Conservation (phyloP, 2,113 vertebrate species). For the Corythornis madagascariensis region DNA sequence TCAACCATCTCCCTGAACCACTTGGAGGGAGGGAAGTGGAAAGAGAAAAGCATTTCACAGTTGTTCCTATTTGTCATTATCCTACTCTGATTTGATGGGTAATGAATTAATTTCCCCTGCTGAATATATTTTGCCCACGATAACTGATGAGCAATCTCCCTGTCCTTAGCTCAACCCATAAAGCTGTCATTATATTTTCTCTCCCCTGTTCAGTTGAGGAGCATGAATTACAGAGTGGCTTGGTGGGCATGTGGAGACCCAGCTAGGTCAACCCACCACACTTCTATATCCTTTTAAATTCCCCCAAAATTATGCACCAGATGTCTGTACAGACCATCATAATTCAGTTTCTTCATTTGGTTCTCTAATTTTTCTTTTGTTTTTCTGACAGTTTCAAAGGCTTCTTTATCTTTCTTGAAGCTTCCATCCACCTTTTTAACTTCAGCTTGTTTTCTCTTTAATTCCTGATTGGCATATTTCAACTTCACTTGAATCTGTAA, state of each 20-base stretch:
- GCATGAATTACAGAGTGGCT: fast-evolving
- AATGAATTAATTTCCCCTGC: background rate
- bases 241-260: background rate
- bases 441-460: slow-evolving; percentile 89
- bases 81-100: background rate
- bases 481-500: slow-evolving; percentile 91
- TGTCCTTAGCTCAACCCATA: fast-evolving
- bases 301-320: background rate
- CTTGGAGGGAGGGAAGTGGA: fast-evolving
- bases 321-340: slow-evolving; percentile 80
- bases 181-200: background rate
- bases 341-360: slow-evolving; percentile 85
- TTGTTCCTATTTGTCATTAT: background rate
- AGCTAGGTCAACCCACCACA: background rate
- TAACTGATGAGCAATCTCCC: background rate
- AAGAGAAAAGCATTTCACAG: background rate
- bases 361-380: slow-evolving; percentile 81
- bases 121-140: background rate
- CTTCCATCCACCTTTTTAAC: slow-evolving; percentile 89
- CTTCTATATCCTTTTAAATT: background rate
- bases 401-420: slow-evolving; percentile 86
- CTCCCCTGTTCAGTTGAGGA: background rate
- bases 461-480: slow-evolving; percentile 87
- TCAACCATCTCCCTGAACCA: background rate
- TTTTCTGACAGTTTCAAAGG: slow-evolving; percentile 78